Conservation (phyloP, 2,113 vertebrate genomes). For the Tachysurus vachellii region DNA sequence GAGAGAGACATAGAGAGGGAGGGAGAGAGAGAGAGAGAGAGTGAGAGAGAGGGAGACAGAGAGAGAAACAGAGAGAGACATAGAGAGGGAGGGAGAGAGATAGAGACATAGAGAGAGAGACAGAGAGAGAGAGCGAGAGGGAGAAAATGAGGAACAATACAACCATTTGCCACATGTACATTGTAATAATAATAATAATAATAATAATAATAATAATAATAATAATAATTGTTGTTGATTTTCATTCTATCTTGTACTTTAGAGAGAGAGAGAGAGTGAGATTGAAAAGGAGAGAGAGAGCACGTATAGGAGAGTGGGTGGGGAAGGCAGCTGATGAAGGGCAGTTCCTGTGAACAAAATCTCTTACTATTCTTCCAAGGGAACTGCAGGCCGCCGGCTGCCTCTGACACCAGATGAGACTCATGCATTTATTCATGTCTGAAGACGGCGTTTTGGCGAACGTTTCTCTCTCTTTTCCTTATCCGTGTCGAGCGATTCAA, state of each 20-base stretch:
- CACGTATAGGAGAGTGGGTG: neutral
- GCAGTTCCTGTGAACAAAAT: constrained; percentile 37
- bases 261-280: constrained; percentile 6
- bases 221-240: too few species aligned
- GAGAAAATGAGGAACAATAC: too few species aligned
- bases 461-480: constrained; percentile 20
- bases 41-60: too few species aligned
- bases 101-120: neutral
- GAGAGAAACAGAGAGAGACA: neutral
- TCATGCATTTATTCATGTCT: constrained; percentile 51
- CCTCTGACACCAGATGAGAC: constrained; percentile 46
- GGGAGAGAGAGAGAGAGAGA: neutral
- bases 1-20: neutral
- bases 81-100: neutral
- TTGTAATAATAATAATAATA: too few species aligned
- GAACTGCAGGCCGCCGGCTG: constrained; percentile 35
- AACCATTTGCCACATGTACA: too few species aligned
- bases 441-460: constrained; percentile 40
- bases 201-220: too few species aligned
- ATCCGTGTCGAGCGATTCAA: constrained; percentile 15
- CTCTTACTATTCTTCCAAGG: constrained; percentile 29
- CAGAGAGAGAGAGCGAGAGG: neutral
- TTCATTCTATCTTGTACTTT: too few species aligned
- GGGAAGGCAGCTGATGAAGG: constrained; percentile 16
- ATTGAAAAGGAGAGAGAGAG: neutral